phyloP scores from a whole-genome alignment of 2,888 invertebrate genomes.

The Sinohyriopsis cumingii region DNA sequence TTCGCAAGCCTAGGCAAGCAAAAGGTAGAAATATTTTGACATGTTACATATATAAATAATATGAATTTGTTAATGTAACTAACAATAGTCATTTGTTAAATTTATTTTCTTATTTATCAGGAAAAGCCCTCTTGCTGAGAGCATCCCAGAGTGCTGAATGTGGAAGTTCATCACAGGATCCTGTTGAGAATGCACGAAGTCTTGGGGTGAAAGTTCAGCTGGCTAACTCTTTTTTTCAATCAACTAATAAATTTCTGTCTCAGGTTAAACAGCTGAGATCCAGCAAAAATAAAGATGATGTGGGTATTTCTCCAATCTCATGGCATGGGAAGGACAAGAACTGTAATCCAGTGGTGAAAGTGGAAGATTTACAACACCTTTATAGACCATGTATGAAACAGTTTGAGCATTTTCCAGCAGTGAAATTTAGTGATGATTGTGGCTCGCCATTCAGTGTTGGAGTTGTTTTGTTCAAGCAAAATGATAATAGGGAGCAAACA shows the following conservation, averaged over 20 bases:
- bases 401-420: constrained; percentile 38
- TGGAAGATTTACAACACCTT: constrained; percentile 35
- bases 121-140: constrained; percentile 45
- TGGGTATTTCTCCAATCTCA: constrained; percentile 35
- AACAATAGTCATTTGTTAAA: no score
- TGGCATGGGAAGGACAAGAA: constrained; percentile 44
- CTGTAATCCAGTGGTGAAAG: constrained; percentile 26
- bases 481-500: constrained; percentile 27
- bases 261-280: constrained; percentile 15
- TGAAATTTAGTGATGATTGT: constrained; percentile 34
- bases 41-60: no score
- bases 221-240: constrained; percentile 27
- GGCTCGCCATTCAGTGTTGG: constrained; percentile 49
- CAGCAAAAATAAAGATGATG: constrained; percentile 19
- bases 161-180: constrained; percentile 16
- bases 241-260: constrained; percentile 25
- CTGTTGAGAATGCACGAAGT: constrained; percentile 34
- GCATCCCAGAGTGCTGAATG: constrained; percentile 25
- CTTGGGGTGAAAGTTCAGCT: constrained; percentile 39
- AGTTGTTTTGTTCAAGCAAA: constrained; percentile 30
- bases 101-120: constrained; percentile 23
- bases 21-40: no score
- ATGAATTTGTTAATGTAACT: no score
- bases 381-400: constrained; percentile 46
- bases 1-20: no score